Percentiles rank a stretch among this genome's conserved stretches.
phyloP scores from a whole-genome alignment of 1,140 invertebrate genomes.

The Drosophila auraria region DNA sequence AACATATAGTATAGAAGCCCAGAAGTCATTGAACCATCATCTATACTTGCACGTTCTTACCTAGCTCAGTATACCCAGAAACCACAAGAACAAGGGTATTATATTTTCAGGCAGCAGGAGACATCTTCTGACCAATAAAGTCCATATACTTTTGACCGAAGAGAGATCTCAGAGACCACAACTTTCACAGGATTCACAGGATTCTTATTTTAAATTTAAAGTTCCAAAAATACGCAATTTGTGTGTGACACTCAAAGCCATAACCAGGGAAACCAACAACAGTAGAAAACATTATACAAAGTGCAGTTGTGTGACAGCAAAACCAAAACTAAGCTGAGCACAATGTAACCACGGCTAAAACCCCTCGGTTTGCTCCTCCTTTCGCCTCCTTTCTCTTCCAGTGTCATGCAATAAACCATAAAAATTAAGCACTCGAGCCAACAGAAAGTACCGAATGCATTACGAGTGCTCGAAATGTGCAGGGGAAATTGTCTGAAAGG shows the following conservation, averaged over 20 bases:
- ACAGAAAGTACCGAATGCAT: slow-evolving; percentile 60
- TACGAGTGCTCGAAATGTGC: slow-evolving; percentile 50
- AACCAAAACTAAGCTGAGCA: slow-evolving; percentile 36
- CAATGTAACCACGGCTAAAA: slow-evolving; percentile 45
- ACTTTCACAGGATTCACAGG: not conserved
- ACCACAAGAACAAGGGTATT: too few relatives aligned
- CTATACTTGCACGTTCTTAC: accelerated
- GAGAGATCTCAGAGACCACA: too few relatives aligned
- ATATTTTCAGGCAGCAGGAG: not conserved
- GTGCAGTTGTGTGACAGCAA: slow-evolving; percentile 57
- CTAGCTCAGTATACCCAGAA: too few relatives aligned
- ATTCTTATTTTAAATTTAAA: slow-evolving; percentile 24
- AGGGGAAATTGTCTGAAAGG: slow-evolving; percentile 52
- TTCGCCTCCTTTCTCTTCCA: slow-evolving; percentile 5
- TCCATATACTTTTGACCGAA: too few relatives aligned
- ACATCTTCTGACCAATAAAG: not conserved
- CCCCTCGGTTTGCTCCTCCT: not conserved
- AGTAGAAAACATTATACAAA: slow-evolving; percentile 55
- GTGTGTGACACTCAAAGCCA: not conserved
- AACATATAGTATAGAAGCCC: not conserved
- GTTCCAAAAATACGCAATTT: slow-evolving; percentile 57
- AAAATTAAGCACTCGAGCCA: slow-evolving; percentile 68
- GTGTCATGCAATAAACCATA: slow-evolving; percentile 72
- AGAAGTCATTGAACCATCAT: not conserved
- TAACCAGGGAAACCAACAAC: slow-evolving; percentile 20